Percentiles rank a stretch among this genome's conserved stretches.
Conservation (phyloP, 2,888 invertebrate species). For the Tipula helvola region DNA sequence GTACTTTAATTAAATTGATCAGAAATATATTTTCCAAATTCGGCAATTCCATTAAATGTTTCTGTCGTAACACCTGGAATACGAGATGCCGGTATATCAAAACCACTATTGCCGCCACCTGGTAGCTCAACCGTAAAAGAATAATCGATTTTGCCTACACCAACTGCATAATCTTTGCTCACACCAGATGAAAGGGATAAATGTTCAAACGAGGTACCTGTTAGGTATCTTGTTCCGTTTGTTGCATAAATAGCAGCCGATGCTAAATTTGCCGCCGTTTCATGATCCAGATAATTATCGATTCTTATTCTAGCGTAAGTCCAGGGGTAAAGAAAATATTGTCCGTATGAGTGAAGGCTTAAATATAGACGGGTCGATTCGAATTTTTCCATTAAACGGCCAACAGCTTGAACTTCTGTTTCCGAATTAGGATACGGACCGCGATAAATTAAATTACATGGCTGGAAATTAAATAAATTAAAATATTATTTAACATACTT, state of each 20-base stretch:
- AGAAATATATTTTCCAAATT: neutral
- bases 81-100: neutral
- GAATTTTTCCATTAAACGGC: slow-evolving; percentile 42
- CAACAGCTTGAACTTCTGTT: slow-evolving; percentile 46
- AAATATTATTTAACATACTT: neutral
- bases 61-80: neutral
- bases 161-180: slow-evolving; percentile 53
- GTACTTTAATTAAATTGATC: neutral
- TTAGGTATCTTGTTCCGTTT: slow-evolving; percentile 24
- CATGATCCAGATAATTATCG: neutral
- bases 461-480: neutral
- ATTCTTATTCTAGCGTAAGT: slow-evolving; percentile 35
- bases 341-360: slow-evolving; percentile 62
- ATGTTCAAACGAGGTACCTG: slow-evolving; percentile 32
- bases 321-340: slow-evolving; percentile 56
- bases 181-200: slow-evolving; percentile 46
- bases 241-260: neutral
- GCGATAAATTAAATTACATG: slow-evolving; percentile 36
- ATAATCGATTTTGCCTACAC: slow-evolving; percentile 40
- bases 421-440: slow-evolving; percentile 53
- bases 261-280: neutral
- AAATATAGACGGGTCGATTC: slow-evolving; percentile 47
- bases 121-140: slow-evolving; percentile 53
- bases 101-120: slow-evolving; percentile 25
- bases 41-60: neutral